Evolutionary conservation across 2,888 invertebrate genomes (phyloP).

Genomic region (Caenorhabditis panamensis): DNA sequence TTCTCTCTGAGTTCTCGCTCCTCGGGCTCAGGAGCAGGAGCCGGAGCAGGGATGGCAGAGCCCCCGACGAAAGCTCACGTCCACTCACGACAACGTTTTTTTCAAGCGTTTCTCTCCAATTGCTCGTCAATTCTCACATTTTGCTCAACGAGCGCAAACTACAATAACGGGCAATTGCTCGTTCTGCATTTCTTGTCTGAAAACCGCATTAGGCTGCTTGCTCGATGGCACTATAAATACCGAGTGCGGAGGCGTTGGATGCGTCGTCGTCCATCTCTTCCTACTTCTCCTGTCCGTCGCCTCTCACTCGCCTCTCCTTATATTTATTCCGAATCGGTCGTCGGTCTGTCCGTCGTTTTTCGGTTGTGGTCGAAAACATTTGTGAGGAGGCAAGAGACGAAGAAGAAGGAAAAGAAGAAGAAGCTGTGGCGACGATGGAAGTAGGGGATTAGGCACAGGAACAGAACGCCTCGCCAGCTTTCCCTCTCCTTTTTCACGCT

Average conservation of each 20-base stretch:
- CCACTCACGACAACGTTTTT: constrained; percentile 12
- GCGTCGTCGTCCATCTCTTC: constrained; percentile 14
- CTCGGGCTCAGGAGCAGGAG: constrained; percentile 27
- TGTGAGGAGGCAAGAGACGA: constrained; percentile 3
- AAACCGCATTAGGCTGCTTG: background rate
- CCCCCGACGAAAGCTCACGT: constrained; percentile 12
- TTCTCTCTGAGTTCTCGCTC: constrained; percentile 29
- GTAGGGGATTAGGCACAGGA: constrained; percentile 39
- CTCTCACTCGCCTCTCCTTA: background rate
- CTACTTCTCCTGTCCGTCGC: background rate
- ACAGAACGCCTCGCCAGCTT: constrained; percentile 35
- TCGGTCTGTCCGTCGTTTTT: constrained; percentile 19
- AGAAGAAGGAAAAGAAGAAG: constrained; percentile 9
- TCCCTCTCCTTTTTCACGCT: constrained; percentile 4
- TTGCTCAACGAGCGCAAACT: constrained; percentile 21
- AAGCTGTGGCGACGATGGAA: constrained; percentile 33
- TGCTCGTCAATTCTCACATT: background rate
- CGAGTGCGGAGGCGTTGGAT: constrained; percentile 26
- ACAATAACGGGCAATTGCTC: constrained; percentile 17
- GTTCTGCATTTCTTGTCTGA: constrained; percentile 11
- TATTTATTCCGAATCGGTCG: constrained; percentile 7
- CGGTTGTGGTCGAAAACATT: constrained; percentile 32
- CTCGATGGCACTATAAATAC: constrained; percentile 19
- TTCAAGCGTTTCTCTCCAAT: constrained; percentile 10
- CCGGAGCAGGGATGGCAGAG: background rate